A percentile compares a stretch with the other conserved stretches of the same genome.
Evolutionary conservation across 2,113 vertebrate genomes (phyloP).

Genomic region (Alethe castanea): DNA sequence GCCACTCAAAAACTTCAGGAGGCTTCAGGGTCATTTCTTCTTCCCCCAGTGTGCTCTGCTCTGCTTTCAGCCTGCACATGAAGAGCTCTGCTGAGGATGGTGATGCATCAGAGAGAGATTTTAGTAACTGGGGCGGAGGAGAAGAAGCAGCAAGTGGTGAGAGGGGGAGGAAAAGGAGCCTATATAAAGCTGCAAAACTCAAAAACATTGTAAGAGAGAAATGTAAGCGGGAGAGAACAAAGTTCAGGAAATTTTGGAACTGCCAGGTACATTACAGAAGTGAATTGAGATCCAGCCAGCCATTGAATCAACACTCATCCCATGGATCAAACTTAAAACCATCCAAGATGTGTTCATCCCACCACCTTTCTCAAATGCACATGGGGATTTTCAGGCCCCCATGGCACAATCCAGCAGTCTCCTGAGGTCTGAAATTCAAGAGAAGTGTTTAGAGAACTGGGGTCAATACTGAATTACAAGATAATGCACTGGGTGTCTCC

Average conservation of each 20-base stretch:
- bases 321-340: neutral
- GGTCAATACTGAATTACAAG: neutral
- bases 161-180: conserved; percentile 5
- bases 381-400: neutral
- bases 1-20: neutral
- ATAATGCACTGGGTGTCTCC: accelerated
- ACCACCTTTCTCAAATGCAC: accelerated
- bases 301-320: neutral
- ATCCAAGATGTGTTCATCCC: neutral
- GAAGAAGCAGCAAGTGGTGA: neutral
- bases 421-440: neutral
- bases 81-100: neutral
- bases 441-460: neutral
- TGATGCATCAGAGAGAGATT: neutral
- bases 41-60: neutral
- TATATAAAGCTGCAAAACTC: conserved; percentile 34
- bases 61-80: neutral
- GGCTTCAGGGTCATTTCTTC: neutral
- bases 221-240: neutral
- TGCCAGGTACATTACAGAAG: neutral
- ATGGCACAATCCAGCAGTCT: neutral
- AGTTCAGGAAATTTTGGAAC: neutral
- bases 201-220: neutral
- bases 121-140: conserved; percentile 41
- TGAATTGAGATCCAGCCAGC: neutral